Evolutionary conservation across 1,140 invertebrate genomes (phyloP).

Genomic region (Cepaea nemoralis): DNA sequence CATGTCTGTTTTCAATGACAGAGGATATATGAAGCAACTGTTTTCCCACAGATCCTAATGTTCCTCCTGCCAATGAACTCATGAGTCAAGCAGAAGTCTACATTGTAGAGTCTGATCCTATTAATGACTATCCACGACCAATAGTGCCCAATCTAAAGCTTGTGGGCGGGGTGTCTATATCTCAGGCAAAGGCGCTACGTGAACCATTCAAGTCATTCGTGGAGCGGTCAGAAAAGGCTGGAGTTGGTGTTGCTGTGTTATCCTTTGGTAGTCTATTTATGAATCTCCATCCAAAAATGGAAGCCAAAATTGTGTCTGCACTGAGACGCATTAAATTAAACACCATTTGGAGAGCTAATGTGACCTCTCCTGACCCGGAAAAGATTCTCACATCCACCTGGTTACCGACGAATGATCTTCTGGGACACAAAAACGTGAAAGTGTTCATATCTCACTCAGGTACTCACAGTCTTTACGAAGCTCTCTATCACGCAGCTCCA

Average conservation of each 20-base stretch:
- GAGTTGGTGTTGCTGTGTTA: constrained; percentile 43
- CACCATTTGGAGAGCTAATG: no score
- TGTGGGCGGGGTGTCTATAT: constrained; percentile 46
- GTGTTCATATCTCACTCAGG: no score
- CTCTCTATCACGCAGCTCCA: no score
- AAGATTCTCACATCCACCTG: constrained; percentile 35
- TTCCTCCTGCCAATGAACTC: no score
- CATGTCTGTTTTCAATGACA: neutral
- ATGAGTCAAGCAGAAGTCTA: no score
- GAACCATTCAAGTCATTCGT: constrained; percentile 34
- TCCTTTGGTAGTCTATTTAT: constrained; percentile 45
- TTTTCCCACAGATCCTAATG: constrained; percentile 36
- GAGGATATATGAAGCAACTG: neutral
- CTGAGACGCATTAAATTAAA: no score
- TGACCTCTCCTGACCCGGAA: constrained; percentile 7
- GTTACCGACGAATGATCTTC: constrained; percentile 43
- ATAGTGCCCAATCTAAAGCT: constrained; percentile 47
- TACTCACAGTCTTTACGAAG: constrained; percentile 53
- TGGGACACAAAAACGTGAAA: constrained; percentile 38
- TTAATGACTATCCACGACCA: constrained; percentile 49
- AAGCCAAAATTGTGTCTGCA: constrained; percentile 38
- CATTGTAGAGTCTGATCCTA: constrained; percentile 46
- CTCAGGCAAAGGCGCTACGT: constrained; percentile 23
- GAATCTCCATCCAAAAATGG: constrained; percentile 20
- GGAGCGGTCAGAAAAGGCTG: constrained; percentile 6